phyloP scores from a whole-genome alignment of 2,113 vertebrate species.

The Camelus dromedarius region DNA sequence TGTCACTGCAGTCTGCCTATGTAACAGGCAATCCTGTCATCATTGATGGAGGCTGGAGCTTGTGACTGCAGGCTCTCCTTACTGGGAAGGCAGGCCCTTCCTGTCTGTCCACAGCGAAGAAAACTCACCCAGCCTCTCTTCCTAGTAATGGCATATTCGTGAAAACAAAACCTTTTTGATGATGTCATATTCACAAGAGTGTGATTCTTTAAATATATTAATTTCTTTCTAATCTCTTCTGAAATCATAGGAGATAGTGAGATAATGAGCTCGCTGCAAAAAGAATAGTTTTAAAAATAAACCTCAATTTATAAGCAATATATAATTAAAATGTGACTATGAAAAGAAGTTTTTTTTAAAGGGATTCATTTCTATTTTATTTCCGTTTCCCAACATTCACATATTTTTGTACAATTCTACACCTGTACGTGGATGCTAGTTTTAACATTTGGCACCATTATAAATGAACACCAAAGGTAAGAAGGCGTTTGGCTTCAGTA shows the following conservation, averaged over 20 bases:
- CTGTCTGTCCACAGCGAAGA: not conserved
- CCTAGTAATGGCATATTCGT: not conserved
- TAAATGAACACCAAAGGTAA: not conserved
- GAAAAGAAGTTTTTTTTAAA: not conserved
- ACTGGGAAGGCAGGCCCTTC: not conserved
- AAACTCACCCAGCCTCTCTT: not conserved
- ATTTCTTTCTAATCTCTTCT: conserved; percentile 16
- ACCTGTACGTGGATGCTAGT: not conserved
- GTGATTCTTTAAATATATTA: not conserved
- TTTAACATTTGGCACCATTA: not conserved
- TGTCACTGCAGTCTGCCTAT: conserved; percentile 92
- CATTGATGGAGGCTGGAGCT: conserved; percentile 97
- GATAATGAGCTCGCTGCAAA: conserved; percentile 4
- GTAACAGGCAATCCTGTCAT: conserved; percentile 94
- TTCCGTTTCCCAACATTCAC: not conserved
- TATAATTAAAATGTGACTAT: conserved; percentile 46
- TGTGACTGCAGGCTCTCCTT: conserved; percentile 86
- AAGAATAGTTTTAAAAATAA: conserved; percentile 42
- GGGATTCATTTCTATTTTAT: not conserved
- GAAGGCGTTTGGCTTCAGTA: not conserved
- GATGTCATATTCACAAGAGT: not conserved
- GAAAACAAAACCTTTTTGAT: conserved; percentile 39
- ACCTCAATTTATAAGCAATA: not conserved
- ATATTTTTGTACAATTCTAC: conserved; percentile 24
- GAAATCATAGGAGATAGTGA: conserved; percentile 45